A percentile compares a stretch with the other conserved stretches of the same genome.
These are phyloP conservation scores for Drosophila merina DNA, from an alignment of 2,888 invertebrate genomes.

Conservation along the genomic window DNA sequence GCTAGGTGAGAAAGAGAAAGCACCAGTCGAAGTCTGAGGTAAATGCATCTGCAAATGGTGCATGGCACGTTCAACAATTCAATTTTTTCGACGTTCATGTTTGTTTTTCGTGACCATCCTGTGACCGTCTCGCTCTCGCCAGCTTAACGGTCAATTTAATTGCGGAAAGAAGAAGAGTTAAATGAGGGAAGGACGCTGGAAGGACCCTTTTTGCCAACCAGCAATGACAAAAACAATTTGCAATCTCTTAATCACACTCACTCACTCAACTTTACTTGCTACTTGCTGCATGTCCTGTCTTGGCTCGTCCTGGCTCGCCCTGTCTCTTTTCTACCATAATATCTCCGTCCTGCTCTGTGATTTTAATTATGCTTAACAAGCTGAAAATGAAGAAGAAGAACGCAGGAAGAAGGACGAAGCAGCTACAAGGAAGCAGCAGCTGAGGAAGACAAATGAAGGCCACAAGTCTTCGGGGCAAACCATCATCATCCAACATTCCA, in stretches of 20 bases:
- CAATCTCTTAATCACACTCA: conserved; percentile 35
- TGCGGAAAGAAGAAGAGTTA: conserved; percentile 21
- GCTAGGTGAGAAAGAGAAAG: neutral
- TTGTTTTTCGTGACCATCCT: conserved; percentile 13
- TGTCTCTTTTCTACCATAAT: neutral
- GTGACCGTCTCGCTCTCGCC: conserved; percentile 11
- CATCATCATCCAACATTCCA: conserved; percentile 2
- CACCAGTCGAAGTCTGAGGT: neutral
- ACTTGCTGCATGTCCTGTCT: neutral
- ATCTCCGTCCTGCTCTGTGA: conserved; percentile 16
- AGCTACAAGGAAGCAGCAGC: neutral
- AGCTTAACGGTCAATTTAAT: conserved; percentile 34
- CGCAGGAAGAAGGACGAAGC: neutral
- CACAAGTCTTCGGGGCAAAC: conserved; percentile 4
- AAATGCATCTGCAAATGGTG: conserved; percentile 44
- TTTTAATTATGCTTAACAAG: conserved; percentile 50
- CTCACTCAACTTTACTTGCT: conserved; percentile 9
- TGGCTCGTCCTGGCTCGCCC: neutral
- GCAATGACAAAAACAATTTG: conserved; percentile 32
- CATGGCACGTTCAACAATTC: conserved; percentile 19
- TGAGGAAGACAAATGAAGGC: conserved; percentile 34
- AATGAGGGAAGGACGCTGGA: neutral
- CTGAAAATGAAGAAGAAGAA: conserved; percentile 14
- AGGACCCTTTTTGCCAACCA: neutral
- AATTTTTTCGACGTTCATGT: neutral